Evolutionary conservation across 1,140 invertebrate species (phyloP), one percentile per base, ranked within the genome.

Genomic region (Paramacrobiotus metropolitanus): DNA sequence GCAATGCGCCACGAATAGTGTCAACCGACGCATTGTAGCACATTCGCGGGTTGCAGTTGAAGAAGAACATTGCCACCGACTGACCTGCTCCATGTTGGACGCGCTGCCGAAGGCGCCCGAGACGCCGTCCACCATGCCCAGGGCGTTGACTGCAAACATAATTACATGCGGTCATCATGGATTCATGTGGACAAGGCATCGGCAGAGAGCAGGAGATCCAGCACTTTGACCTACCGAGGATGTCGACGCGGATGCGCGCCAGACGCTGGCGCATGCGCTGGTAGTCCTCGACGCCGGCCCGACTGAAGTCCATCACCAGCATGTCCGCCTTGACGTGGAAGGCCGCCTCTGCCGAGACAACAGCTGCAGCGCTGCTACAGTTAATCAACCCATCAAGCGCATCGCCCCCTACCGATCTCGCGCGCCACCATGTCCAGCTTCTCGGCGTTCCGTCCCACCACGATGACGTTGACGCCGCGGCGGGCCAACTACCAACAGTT

Each of bases 361-460:
- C 24, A 20, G 48, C 48, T 24, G 4, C 48, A 55, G 15, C 24
- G 15, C 24, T 55, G 9, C 48, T 24, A 40, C 34, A n/a, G 34
- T 9, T 9, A 40, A 40, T n/a, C 9, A 40, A 40, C 9, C 34
- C 9, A 40, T 9, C 34, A n/a, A 40, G n/a, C 34, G 34, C 15
- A 15, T 24, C 24, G 28, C 15, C 24, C 15, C 72, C 75, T 77
- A 85, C 83, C 77, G 61, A 97, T 84, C 76, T 91, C 84, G 62
- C 77, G 74, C 0, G 87, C 83, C 18, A 88, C 83, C 31, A 77
- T 75, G 64, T 86, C 78, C 18, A 98, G 73, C 73, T 95, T 96
- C 1, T 77, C 72, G 65, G 82, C 70, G 0, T 83, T 86, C 66
- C 92, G 77, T 67, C 89, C 93, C 60, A 97, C 83, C 60, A 98